These are phyloP conservation scores for Mya arenaria DNA, from an alignment of 1,140 invertebrate species.

Conservation along the genomic window DNA sequence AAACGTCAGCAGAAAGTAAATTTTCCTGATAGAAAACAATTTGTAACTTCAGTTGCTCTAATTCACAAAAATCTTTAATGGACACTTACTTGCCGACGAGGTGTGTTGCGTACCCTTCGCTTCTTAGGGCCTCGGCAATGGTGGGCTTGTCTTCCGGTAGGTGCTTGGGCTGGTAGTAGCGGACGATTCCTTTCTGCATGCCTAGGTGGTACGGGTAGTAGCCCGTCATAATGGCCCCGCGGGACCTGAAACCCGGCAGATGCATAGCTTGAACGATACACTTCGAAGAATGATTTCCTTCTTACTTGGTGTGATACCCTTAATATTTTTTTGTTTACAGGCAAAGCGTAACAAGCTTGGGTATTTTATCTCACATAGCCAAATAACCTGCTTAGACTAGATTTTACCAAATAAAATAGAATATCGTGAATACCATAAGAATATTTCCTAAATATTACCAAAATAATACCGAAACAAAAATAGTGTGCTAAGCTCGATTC, in stretches of 20 bases:
- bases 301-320: background rate
- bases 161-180: constrained; percentile 86
- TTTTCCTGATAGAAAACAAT: no score
- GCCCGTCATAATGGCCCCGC: constrained; percentile 92
- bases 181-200: constrained; percentile 74
- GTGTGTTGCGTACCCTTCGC: constrained; percentile 90
- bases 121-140: constrained; percentile 89
- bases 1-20: no score
- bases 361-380: no score
- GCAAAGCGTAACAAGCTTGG: no score
- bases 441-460: no score
- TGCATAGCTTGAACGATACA: background rate
- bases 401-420: no score
- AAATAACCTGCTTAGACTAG: no score
- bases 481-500: no score
- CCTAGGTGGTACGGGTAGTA: constrained; percentile 92
- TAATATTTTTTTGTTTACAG: background rate
- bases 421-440: no score
- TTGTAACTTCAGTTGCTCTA: no score
- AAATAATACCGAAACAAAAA: no score
- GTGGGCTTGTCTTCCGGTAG: constrained; percentile 87
- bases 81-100: constrained; percentile 89
- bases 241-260: constrained; percentile 82
- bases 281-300: background rate
- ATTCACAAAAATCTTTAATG: no score